Percentiles rank a stretch among this genome's conserved stretches.
Conservation (phyloP, 1,140 invertebrate species). For the Myzus persicae region DNA sequence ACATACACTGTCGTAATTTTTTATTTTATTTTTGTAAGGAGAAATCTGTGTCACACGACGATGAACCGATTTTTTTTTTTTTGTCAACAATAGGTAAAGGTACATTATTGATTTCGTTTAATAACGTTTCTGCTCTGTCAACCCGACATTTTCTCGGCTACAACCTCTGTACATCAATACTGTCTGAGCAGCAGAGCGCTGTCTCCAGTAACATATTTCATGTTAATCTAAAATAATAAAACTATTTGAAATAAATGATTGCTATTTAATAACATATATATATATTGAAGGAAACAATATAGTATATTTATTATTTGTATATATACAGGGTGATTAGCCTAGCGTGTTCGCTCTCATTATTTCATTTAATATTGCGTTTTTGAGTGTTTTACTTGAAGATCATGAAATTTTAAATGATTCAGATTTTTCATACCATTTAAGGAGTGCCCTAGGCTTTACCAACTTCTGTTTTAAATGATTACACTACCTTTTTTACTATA, state of each 20-base stretch:
- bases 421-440: not conserved
- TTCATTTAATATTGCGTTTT: not conserved
- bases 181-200: not conserved
- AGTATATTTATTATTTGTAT: not conserved
- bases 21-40: not conserved
- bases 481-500: not conserved
- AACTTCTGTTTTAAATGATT: not conserved
- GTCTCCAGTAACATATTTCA: not conserved
- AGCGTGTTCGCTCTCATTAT: not conserved
- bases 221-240: not conserved
- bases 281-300: not conserved
- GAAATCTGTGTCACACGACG: not conserved
- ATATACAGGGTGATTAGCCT: not conserved
- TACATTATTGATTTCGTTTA: slow-evolving; percentile 21
- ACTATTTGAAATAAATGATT: not conserved
- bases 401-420: not conserved
- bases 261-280: not conserved
- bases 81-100: slow-evolving; percentile 10
- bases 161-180: not conserved
- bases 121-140: not conserved
- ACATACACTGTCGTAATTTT: not conserved
- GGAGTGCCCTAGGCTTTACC: not conserved
- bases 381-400: not conserved
- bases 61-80: not conserved
- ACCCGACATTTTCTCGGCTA: not conserved